Conservation (phyloP, 30 jellyfish, hydroid and myxozoan genomes). For the Nemopilema nomurai region DNA sequence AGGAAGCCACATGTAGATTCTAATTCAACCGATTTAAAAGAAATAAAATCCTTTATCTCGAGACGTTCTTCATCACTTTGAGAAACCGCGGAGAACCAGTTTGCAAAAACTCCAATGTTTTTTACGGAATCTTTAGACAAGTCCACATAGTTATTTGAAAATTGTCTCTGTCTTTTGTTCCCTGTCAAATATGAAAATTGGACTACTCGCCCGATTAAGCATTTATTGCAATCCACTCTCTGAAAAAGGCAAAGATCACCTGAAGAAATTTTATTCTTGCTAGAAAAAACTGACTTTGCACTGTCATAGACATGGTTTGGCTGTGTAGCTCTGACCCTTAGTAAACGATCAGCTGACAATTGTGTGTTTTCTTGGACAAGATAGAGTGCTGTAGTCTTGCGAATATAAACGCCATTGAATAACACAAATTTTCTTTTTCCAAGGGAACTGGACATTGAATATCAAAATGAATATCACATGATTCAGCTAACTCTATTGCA, state of each 20-base stretch:
- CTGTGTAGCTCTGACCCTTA: constrained; percentile 27
- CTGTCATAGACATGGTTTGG: constrained; percentile 27
- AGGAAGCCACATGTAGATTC: constrained; percentile 3
- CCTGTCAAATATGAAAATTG: background rate
- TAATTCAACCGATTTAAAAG: background rate
- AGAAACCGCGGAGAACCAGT: constrained; percentile 6
- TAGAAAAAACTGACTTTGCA: constrained; percentile 10
- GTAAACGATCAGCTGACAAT: constrained; percentile 29
- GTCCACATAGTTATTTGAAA: constrained; percentile 2
- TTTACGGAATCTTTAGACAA: constrained; percentile 10
- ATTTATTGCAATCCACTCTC: background rate
- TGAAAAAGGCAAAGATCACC: constrained; percentile 11
- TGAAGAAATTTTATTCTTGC: constrained; percentile 4
- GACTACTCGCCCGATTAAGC: background rate
- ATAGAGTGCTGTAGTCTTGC: constrained; percentile 29
- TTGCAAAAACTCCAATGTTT: constrained; percentile 16
- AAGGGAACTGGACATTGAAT: background rate
- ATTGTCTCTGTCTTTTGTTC: constrained; percentile 6
- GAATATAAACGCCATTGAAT: constrained; percentile 28
- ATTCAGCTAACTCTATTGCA: constrained; percentile 45
- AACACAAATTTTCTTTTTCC: constrained; percentile 9
- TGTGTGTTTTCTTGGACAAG: constrained; percentile 24
- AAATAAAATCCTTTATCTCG: constrained; percentile 9
- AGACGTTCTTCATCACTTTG: constrained; percentile 16
- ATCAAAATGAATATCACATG: constrained; percentile 12